These are phyloP conservation scores for Leptatherina wallacei DNA, from an alignment of 2,797 vertebrate species.

Conservation along the genomic window DNA sequence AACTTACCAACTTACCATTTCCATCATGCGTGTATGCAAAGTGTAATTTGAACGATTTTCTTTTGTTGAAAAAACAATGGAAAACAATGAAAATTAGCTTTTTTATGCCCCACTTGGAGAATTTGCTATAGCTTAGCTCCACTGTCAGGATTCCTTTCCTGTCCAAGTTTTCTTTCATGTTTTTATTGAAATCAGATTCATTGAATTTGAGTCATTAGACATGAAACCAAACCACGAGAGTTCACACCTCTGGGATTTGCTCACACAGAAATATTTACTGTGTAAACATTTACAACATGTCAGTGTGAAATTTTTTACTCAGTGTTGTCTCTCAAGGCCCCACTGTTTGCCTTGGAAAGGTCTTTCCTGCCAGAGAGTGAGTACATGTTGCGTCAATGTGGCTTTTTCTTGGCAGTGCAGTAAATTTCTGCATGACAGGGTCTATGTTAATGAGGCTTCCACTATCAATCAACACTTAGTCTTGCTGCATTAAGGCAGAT, in stretches of 20 bases:
- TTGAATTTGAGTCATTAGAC: neutral
- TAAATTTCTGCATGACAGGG: slow-evolving; percentile 54
- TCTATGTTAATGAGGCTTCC: slow-evolving; percentile 72
- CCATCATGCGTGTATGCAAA: too few species aligned
- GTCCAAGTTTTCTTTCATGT: neutral
- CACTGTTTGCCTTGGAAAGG: slow-evolving; percentile 47
- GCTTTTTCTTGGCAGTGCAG: slow-evolving; percentile 61
- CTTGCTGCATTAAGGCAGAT: slow-evolving; percentile 39
- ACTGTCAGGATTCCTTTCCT: too few species aligned
- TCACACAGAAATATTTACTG: slow-evolving; percentile 11
- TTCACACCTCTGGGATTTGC: slow-evolving; percentile 11
- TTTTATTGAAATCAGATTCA: slow-evolving; percentile 2
- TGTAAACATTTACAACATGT: slow-evolving; percentile 20
- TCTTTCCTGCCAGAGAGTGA: slow-evolving; percentile 52
- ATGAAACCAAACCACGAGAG: slow-evolving; percentile 4
- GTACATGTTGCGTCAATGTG: slow-evolving; percentile 53
- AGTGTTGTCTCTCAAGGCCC: slow-evolving; percentile 37
- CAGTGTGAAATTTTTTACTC: slow-evolving; percentile 35
- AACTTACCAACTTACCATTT: too few species aligned
- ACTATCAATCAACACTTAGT: slow-evolving; percentile 61
- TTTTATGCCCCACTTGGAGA: too few species aligned
- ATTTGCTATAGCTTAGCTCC: too few species aligned
- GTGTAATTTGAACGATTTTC: too few species aligned
- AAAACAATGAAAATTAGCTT: too few species aligned
- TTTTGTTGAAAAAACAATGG: too few species aligned